These are phyloP conservation scores for Benitochromis conjunctus DNA, from an alignment of 2,113 vertebrate genomes.

Conservation along the genomic window DNA sequence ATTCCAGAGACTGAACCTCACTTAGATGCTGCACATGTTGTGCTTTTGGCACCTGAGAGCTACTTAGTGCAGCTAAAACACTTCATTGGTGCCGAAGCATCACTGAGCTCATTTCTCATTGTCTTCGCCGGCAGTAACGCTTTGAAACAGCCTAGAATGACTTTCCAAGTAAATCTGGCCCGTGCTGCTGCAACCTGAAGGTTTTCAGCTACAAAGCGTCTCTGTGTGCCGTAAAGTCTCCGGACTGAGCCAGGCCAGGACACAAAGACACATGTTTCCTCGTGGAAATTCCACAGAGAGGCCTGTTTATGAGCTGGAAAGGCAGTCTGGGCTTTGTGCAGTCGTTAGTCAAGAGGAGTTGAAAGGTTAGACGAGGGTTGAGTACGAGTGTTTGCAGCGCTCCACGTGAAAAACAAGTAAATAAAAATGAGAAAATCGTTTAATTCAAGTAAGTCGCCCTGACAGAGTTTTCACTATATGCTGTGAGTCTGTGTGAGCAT, in stretches of 20 bases:
- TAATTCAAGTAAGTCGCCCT: neutral
- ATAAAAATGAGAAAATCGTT: neutral
- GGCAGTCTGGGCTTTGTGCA: neutral
- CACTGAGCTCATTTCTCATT: neutral
- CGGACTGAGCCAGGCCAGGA: neutral
- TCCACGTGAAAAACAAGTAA: neutral
- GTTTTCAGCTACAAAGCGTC: neutral
- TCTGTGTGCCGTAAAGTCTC: neutral
- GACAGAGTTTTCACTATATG: neutral
- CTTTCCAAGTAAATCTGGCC: neutral
- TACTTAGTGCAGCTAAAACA: neutral
- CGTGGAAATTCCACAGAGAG: constrained; percentile 8
- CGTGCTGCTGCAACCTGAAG: neutral
- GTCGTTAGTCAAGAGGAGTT: neutral
- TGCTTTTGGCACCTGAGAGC: neutral
- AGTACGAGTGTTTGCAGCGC: neutral
- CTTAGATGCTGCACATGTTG: neutral
- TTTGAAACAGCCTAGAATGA: neutral
- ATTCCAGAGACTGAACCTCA: neutral
- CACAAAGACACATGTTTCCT: constrained; percentile 1
- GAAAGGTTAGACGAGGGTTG: neutral
- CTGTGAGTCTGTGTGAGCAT: neutral
- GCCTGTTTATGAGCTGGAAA: constrained; percentile 10
- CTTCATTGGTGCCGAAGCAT: neutral
- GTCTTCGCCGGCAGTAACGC: neutral